Percentiles rank a stretch among this genome's conserved stretches.
Evolutionary conservation across 2,797 vertebrate species (phyloP).

Genomic region (Salmo trutta): DNA sequence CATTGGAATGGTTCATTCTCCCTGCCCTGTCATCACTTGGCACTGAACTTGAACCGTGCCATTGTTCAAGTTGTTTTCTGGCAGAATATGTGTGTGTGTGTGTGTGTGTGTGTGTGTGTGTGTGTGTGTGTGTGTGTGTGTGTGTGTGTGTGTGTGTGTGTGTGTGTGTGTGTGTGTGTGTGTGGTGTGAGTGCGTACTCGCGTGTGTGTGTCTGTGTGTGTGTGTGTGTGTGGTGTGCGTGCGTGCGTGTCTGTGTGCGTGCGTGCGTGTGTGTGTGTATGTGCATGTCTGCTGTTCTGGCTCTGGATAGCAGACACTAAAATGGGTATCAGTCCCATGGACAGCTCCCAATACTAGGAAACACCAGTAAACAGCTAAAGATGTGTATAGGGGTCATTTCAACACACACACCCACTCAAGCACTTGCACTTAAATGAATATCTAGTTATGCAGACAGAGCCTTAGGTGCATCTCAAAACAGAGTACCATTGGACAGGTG

Average conservation of each 20-base stretch:
- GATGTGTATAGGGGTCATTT: no score
- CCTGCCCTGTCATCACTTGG: no score
- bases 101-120: slow-evolving; percentile 5
- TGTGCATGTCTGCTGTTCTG: neutral
- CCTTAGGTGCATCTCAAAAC: no score
- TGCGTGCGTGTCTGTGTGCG: neutral
- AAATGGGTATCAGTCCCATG: no score
- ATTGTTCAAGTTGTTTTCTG: neutral
- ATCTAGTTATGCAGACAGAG: no score
- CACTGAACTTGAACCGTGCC: no score
- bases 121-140: slow-evolving; percentile 5
- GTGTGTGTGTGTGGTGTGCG: neutral
- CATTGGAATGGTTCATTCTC: no score
- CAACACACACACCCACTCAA: no score
- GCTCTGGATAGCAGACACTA: neutral
- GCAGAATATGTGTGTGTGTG: neutral
- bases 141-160: neutral
- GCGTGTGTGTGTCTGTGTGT: slow-evolving; percentile 6
- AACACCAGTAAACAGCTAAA: no score
- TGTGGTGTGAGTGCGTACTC: neutral
- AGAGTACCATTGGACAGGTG: no score
- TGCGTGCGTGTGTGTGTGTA: no score
- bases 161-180: neutral
- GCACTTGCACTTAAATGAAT: no score
- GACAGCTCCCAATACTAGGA: neutral